A percentile compares a stretch with the other conserved stretches of the same genome.
Conservation (phyloP, 2,797 vertebrate genomes). For the Parotocinclus haroldoi region DNA sequence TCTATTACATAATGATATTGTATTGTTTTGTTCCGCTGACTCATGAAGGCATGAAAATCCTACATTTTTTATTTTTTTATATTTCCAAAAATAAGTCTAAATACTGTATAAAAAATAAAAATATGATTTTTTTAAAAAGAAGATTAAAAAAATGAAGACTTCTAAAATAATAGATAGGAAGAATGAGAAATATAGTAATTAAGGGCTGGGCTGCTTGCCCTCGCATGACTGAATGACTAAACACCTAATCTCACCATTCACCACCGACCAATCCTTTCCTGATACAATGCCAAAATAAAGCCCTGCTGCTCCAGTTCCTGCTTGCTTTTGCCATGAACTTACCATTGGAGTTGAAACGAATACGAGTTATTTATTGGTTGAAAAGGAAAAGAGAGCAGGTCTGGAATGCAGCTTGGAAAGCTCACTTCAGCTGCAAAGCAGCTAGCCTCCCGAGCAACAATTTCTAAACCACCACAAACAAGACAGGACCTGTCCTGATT, state of each 20-base stretch:
- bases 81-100: too few relatives aligned
- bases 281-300: conserved; percentile 12
- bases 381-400: conserved; percentile 7
- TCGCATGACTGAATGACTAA: conserved; percentile 1
- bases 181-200: too few relatives aligned
- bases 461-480: conserved; percentile 37
- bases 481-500: conserved; percentile 53
- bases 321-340: not conserved
- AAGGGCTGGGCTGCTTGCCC: not conserved
- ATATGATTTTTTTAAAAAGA: too few relatives aligned
- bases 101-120: too few relatives aligned
- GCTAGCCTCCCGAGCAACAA: conserved; percentile 30
- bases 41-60: too few relatives aligned
- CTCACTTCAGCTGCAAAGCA: conserved; percentile 33
- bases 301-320: conserved; percentile 1
- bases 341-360: conserved; percentile 3
- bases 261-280: too few relatives aligned
- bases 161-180: too few relatives aligned
- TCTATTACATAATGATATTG: too few relatives aligned
- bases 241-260: conserved; percentile 5
- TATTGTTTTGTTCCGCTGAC: too few relatives aligned
- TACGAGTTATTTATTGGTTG: conserved; percentile 5
- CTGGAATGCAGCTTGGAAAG: conserved; percentile 31
- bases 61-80: too few relatives aligned
- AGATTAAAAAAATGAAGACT: too few relatives aligned